Percentiles rank a stretch among this genome's conserved stretches.
Conservation (phyloP, 2,888 invertebrate genomes). For the Ophion ellenae region DNA sequence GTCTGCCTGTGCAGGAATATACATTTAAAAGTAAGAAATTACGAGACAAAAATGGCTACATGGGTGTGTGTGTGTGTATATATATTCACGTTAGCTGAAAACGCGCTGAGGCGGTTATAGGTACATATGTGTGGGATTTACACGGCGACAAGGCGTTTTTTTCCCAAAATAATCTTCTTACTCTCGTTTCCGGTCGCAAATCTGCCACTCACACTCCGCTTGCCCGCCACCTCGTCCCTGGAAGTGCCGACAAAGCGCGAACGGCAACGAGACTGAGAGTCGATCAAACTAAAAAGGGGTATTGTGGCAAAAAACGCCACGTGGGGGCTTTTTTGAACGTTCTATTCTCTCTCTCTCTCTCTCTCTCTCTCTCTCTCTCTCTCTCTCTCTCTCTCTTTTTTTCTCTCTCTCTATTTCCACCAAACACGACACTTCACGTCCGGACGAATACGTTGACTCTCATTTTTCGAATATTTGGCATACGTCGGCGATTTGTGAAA, state of each 20-base stretch:
- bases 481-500: conserved; percentile 24
- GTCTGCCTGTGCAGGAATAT: background rate
- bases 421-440: conserved; percentile 58
- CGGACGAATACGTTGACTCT: conserved; percentile 54
- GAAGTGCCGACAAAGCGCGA: conserved; percentile 12
- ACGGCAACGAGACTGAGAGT: conserved; percentile 16
- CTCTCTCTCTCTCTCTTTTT: no score
- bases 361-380: background rate
- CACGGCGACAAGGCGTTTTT: conserved; percentile 63
- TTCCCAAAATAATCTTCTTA: conserved; percentile 77
- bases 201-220: conserved; percentile 20
- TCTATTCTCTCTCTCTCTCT: background rate
- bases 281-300: conserved; percentile 20
- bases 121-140: conserved; percentile 15
- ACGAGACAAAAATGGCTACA: conserved; percentile 9
- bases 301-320: conserved; percentile 22
- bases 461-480: conserved; percentile 32
- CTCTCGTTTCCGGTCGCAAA: conserved; percentile 74
- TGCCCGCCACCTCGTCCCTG: conserved; percentile 6
- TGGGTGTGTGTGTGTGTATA: background rate
- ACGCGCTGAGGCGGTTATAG: background rate
- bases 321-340: conserved; percentile 20
- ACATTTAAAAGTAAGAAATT: conserved; percentile 13
- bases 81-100: background rate
- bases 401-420: background rate